phyloP scores from a whole-genome alignment of 2,888 invertebrate species.

The Oscheius sp. region DNA sequence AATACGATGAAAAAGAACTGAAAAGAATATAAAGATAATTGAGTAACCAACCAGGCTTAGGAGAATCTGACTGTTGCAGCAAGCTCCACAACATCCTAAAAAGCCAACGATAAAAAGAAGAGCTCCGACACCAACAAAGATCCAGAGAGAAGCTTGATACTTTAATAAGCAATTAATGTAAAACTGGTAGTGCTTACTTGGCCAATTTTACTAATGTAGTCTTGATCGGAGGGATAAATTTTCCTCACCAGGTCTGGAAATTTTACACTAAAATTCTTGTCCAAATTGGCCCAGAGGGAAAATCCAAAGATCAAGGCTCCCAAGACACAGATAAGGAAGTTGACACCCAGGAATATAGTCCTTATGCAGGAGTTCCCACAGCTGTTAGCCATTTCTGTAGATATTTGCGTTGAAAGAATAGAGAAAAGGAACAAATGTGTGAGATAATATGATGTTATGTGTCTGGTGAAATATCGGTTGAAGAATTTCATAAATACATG shows the following conservation, averaged over 20 bases:
- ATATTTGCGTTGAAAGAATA: not conserved
- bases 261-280: constrained; percentile 59
- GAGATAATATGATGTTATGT: no score
- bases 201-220: constrained; percentile 54
- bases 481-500: not conserved
- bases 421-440: not conserved
- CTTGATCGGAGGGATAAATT: constrained; percentile 36
- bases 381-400: constrained; percentile 60
- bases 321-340: constrained; percentile 64
- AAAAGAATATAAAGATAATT: constrained; percentile 15
- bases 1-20: constrained; percentile 65
- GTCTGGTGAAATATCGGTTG: not conserved
- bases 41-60: constrained; percentile 57
- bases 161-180: no score
- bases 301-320: constrained; percentile 65
- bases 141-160: constrained; percentile 69
- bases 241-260: constrained; percentile 44
- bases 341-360: constrained; percentile 62
- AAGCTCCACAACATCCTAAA: constrained; percentile 68
- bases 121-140: constrained; percentile 66
- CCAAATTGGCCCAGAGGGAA: constrained; percentile 69
- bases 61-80: constrained; percentile 60
- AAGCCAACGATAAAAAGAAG: constrained; percentile 67
- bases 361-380: constrained; percentile 64
- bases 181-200: constrained; percentile 49